Base-by-base conservation (phyloP, 2,888 invertebrate species). In the Teleogryllus oceanicus region DNA sequence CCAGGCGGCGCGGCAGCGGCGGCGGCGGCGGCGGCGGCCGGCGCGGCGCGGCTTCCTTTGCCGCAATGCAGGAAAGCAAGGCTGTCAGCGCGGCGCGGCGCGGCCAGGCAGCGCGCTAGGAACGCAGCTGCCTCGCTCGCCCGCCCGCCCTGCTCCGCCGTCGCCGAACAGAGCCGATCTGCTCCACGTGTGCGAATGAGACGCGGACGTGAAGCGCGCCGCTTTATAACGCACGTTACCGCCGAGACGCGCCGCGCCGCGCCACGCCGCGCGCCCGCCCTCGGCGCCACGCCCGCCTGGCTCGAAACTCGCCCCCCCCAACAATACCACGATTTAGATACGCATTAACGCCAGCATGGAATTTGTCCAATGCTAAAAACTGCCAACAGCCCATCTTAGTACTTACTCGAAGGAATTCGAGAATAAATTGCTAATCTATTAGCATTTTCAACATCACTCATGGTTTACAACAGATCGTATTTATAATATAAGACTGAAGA, bases 1-100 rank as follows among this genome's bases (percentile, higher is more conserved):
- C 87, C 87, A 87, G 86, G 87, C 86, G 86, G 87, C 87, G 87
- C 86, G 86, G 86, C 87, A 86, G 86, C 86, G 37, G 76, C 80
- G 37, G 74, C 78, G 78, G 49, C 78, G 86, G 87, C 87, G 86
- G 86, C 16, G n/a, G n/a, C 62, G 62, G 62, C 13, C 5, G 37
- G 62, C n/a, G n/a, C n/a, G n/a, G n/a, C n/a, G n/a, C n/a, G n/a
- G n/a, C n/a, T n/a, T n/a, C n/a, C n/a, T n/a, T n/a, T n/a, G n/a
- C 62, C 62, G 62, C 62, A 62, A 62, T 62, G 62, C 62, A 62
- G 62, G 62, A 62, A 62, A 62, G 62, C 62, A 62, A 62, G 62
- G 62, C 62, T 62, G 62, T n/a, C n/a, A 13, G 16, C 16, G 62
- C 62, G 13, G 13, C 11, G n/a, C 62, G n/a, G n/a, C 3, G 62